A percentile compares a stretch with the other conserved stretches of the same genome.
phyloP scores from a whole-genome alignment of 2,113 vertebrate genomes.

The Centropristis striata region DNA sequence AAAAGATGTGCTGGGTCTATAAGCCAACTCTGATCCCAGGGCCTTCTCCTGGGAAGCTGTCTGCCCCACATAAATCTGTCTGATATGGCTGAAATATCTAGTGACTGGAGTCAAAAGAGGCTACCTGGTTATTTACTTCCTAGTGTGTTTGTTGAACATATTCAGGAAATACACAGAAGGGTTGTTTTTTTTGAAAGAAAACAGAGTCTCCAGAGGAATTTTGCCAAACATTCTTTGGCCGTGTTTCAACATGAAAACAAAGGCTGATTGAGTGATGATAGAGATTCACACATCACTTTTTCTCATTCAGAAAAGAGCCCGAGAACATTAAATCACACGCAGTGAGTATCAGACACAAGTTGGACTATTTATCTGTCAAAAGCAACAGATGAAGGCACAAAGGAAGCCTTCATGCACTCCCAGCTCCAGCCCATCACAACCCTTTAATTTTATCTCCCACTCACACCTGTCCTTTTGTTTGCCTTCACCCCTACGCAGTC shows the following conservation, averaged over 20 bases:
- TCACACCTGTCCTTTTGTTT: slow-evolving; percentile 77
- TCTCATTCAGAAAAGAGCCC: not conserved
- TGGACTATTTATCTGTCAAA: not conserved
- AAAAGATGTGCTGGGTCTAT: slow-evolving; percentile 62
- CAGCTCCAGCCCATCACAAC: slow-evolving; percentile 12
- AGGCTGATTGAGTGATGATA: slow-evolving; percentile 25
- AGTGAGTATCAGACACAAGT: not conserved
- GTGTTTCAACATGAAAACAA: slow-evolving; percentile 52
- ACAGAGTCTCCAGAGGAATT: slow-evolving; percentile 19
- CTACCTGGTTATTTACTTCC: slow-evolving; percentile 23
- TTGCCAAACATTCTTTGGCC: slow-evolving; percentile 50
- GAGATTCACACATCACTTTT: not conserved
- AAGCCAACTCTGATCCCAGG: slow-evolving; percentile 56
- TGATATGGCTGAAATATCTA: slow-evolving; percentile 13
- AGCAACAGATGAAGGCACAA: not conserved
- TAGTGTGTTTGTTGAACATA: slow-evolving; percentile 26
- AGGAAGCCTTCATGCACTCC: slow-evolving; percentile 37
- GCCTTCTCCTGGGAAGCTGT: slow-evolving; percentile 52
- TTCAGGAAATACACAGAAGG: slow-evolving; percentile 17
- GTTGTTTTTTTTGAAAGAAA: slow-evolving; percentile 20
- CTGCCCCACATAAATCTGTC: slow-evolving; percentile 54
- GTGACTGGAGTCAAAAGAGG: slow-evolving; percentile 28
- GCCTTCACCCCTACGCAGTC: slow-evolving; percentile 25
- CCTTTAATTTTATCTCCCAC: slow-evolving; percentile 12
- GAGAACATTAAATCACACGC: not conserved